Evolutionary conservation across 2,797 vertebrate genomes (phyloP), one percentile per base, ranked within the genome.

Genomic region (Sebastes umbrosus): DNA sequence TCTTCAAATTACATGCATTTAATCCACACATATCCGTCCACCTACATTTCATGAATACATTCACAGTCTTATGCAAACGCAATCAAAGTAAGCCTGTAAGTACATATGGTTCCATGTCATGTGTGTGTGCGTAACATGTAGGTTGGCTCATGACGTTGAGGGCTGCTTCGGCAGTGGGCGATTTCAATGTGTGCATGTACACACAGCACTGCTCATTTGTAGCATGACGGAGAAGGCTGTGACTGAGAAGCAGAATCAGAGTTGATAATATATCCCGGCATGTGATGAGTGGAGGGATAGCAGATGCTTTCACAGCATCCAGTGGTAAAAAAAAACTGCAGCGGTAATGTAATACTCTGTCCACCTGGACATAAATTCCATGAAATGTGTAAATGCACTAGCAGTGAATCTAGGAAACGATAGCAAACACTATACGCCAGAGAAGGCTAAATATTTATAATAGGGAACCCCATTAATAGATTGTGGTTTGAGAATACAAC

Each of bases 181-280:
- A 68, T 84, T 79, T 77, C 36, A 73, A n/a, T 58, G 34, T 72
- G 77, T 39, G n/a, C 60, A 87, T 59, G 66, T 85, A 76, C 31
- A 29, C 31, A 64, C 29, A 31, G 66, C 32, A 11, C 39, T 69
- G 36, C 67, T 82, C 54, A 50, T 63, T 80, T 43, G 50, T 20
- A 72, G 39, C 55, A 32, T 68, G 59, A 82, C 69, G 59, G 39
- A 31, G 25, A 58, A 66, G 55, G 62, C 68, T 9, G 29, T 71
- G 73, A 84, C 39, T 46, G n/a, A 69, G 63, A 39, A 52, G 36
- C 32, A 50, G 22, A 69, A 86, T 72, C 32, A 32, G n/a, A 4
- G 54, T 27, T 62, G 22, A 63, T 80, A 39, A 80, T 70, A 78
- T 4, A 75, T 39, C 36, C 73, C 22, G 25, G 63, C 25, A 65